These are phyloP conservation scores for Cottoperca gobio DNA, from an alignment of 2,797 vertebrate genomes.

Conservation along the genomic window DNA sequence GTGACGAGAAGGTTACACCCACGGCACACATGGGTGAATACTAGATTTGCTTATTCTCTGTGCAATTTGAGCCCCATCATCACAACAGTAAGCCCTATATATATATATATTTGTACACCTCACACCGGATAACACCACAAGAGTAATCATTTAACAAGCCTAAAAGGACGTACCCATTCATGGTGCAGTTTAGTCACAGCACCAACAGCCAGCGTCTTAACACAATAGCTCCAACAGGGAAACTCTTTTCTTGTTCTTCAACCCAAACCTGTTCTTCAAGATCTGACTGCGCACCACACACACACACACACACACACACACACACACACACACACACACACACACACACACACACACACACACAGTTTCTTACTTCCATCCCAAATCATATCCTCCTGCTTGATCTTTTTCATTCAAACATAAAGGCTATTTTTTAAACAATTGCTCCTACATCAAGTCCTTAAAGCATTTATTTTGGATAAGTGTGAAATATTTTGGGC, in stretches of 20 bases:
- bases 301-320: no score
- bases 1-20: conserved; percentile 10
- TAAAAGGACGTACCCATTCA: conserved; percentile 58
- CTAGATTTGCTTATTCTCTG: neutral
- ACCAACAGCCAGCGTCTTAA: conserved; percentile 18
- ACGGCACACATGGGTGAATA: neutral
- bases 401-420: neutral
- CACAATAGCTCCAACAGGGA: conserved; percentile 41
- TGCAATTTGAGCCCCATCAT: conserved; percentile 5
- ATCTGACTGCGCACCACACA: conserved; percentile 35
- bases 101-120: conserved; percentile 15
- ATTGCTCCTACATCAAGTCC: neutral
- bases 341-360: no score
- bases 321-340: no score
- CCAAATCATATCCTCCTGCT: neutral
- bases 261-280: conserved; percentile 85
- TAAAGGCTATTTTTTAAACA: no score
- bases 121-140: neutral
- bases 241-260: conserved; percentile 79
- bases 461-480: neutral
- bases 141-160: conserved; percentile 16
- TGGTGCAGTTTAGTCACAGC: conserved; percentile 43
- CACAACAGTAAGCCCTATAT: neutral
- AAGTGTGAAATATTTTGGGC: neutral
- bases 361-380: conserved; percentile 37